Evolutionary conservation across 1,140 invertebrate species (phyloP).

Genomic region (Rhizoglyphus robini): DNA sequence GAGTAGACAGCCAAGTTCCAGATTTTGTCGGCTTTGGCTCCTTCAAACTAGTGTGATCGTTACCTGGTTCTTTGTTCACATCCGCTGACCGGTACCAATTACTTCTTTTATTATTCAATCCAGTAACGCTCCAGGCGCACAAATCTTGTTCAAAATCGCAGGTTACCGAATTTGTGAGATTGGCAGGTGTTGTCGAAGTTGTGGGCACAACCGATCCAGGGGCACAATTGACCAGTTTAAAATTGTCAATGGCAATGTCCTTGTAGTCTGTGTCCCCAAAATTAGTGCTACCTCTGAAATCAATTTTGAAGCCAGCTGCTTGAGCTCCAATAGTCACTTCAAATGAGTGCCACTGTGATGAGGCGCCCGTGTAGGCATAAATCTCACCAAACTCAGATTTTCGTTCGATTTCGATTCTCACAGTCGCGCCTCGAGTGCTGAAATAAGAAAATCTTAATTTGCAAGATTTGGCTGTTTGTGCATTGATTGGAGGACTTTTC

Average conservation of each 20-base stretch:
- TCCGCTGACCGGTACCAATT: background rate
- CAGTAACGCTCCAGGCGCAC: background rate
- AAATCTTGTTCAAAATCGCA: background rate
- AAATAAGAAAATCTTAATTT: too few species aligned
- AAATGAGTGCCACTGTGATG: background rate
- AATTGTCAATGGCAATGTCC: background rate
- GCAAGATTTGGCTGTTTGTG: background rate
- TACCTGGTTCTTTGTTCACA: background rate
- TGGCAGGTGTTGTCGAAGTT: background rate
- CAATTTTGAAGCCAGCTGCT: background rate
- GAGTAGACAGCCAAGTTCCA: background rate
- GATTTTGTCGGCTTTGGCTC: background rate
- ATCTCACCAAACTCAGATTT: background rate
- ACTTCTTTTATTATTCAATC: background rate
- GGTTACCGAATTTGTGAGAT: background rate
- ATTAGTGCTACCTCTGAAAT: background rate
- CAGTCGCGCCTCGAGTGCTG: too few species aligned
- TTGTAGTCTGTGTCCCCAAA: too few species aligned
- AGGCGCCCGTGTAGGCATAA: background rate
- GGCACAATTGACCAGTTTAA: background rate
- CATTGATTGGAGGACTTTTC: background rate
- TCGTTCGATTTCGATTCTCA: background rate
- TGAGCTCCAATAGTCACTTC: background rate
- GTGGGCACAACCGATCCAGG: background rate
- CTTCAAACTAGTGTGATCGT: too few species aligned